Percentiles rank a stretch among this genome's conserved stretches.
Conservation (phyloP, 2,888 invertebrate species). For the Pseudococcus longispinus region DNA sequence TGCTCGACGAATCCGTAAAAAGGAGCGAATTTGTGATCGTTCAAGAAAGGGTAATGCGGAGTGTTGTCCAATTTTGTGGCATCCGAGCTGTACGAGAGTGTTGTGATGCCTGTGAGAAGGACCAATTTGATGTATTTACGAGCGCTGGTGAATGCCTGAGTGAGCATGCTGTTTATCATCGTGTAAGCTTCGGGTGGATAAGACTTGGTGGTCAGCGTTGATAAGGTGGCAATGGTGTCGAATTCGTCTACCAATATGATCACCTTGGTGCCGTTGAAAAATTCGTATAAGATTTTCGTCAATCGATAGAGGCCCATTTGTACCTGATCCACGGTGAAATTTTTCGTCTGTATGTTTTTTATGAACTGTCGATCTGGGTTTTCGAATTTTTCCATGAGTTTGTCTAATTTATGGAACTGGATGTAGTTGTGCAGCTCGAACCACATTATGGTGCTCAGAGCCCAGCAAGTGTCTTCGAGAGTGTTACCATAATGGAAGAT, state of each 20-base stretch:
- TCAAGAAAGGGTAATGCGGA: background rate
- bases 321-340: background rate
- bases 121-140: background rate
- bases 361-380: background rate
- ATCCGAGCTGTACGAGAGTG: background rate
- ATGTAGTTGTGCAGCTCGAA: slow-evolving; percentile 4
- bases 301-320: background rate
- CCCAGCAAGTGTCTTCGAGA: background rate
- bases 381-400: background rate
- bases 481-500: background rate
- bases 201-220: background rate
- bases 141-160: background rate
- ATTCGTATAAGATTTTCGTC: background rate
- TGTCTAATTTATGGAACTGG: background rate
- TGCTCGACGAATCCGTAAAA: background rate
- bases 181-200: background rate
- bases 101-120: background rate
- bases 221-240: background rate
- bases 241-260: background rate
- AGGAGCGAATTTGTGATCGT: background rate
- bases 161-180: background rate
- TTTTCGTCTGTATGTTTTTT: background rate
- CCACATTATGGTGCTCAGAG: background rate
- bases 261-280: background rate
- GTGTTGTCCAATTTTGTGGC: background rate